Conservation (phyloP, 2,113 vertebrate genomes). For the Odontophorus gujanensis region DNA sequence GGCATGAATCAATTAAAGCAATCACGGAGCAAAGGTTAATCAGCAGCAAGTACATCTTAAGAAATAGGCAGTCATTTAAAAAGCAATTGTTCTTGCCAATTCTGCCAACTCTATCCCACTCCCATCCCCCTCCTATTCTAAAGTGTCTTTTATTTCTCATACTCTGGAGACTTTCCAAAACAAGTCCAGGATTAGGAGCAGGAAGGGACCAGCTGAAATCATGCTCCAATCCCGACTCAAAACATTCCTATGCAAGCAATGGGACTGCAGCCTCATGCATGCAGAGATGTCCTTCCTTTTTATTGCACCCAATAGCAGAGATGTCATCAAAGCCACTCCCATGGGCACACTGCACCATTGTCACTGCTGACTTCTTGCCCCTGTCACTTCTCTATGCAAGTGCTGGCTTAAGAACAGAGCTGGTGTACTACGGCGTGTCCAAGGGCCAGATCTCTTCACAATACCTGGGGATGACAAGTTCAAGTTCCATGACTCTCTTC, state of each 20-base stretch:
- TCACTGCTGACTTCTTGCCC: background rate
- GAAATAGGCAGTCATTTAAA: constrained; percentile 6
- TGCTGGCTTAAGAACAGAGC: background rate
- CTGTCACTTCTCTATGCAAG: background rate
- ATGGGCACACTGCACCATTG: background rate
- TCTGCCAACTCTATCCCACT: background rate
- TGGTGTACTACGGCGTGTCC: background rate
- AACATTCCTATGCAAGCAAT: background rate
- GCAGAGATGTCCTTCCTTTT: background rate
- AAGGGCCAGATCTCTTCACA: background rate
- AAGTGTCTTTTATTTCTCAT: constrained; percentile 22
- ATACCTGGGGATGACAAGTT: background rate
- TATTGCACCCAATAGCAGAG: background rate
- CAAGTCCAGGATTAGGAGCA: constrained; percentile 3
- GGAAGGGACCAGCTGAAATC: background rate
- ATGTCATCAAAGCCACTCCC: background rate
- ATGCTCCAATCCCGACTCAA: background rate
- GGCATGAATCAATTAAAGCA: constrained; percentile 18
- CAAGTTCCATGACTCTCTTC: background rate
- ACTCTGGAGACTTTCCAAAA: constrained; percentile 6
- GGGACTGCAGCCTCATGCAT: background rate
- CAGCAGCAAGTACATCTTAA: constrained; percentile 22
- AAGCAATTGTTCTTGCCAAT: background rate
- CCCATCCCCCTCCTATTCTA: background rate
- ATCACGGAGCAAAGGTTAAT: constrained; percentile 15